Conservation (phyloP, 1,140 invertebrate genomes). For the Agrilus planipennis region DNA sequence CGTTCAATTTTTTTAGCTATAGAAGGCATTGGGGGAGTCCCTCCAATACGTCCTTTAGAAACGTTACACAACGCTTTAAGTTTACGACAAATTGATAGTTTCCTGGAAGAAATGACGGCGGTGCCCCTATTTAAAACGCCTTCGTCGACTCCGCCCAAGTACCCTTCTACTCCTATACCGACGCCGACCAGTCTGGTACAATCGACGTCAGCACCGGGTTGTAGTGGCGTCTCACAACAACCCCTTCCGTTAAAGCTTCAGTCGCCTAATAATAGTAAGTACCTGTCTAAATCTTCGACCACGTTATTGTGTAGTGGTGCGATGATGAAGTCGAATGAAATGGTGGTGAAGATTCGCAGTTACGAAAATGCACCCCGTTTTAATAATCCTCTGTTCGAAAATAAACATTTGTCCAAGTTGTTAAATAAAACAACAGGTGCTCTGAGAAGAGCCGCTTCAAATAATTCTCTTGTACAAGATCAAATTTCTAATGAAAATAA, state of each 20-base stretch:
- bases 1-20: slow-evolving; percentile 39
- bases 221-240: slow-evolving; percentile 9
- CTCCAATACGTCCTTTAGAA: slow-evolving; percentile 85
- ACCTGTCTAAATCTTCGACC: too few species aligned
- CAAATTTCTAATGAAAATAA: too few species aligned
- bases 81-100: slow-evolving; percentile 75
- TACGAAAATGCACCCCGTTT: too few species aligned
- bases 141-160: slow-evolving; percentile 55
- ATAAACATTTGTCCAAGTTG: too few species aligned
- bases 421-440: too few species aligned
- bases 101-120: slow-evolving; percentile 71
- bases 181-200: slow-evolving; percentile 26
- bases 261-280: slow-evolving; percentile 39
- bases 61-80: slow-evolving; percentile 93
- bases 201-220: slow-evolving; percentile 3
- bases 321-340: too few species aligned
- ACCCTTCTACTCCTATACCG: slow-evolving; percentile 42
- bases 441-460: too few species aligned
- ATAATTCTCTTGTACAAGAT: too few species aligned
- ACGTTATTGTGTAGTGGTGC: too few species aligned
- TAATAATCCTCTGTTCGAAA: too few species aligned
- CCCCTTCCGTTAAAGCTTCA: slow-evolving; percentile 28
- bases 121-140: slow-evolving; percentile 55
- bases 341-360: too few species aligned
- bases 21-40: slow-evolving; percentile 79